Conservation (phyloP, 1,140 invertebrate genomes). For the Cherax quadricarinatus region DNA sequence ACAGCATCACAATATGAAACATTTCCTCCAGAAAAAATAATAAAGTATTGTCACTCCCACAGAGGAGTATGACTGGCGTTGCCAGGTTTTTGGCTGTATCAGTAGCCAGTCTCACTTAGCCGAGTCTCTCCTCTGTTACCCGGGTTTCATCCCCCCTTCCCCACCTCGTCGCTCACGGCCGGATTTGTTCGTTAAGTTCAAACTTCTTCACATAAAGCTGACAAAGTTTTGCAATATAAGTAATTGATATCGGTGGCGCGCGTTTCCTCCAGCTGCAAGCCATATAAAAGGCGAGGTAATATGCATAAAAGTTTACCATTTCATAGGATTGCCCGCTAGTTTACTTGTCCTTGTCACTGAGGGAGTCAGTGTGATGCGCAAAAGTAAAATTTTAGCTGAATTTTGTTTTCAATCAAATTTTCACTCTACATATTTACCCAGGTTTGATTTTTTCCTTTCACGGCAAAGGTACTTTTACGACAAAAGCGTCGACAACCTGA, state of each 20-base stretch:
- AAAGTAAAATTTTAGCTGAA: too few species aligned
- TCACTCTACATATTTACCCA: too few species aligned
- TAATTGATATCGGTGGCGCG: constrained; percentile 3
- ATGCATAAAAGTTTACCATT: neutral
- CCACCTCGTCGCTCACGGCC: constrained; percentile 4
- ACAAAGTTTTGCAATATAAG: constrained; percentile 13
- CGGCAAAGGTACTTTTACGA: too few species aligned
- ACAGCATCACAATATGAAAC: too few species aligned
- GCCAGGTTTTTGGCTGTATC: neutral
- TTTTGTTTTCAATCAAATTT: too few species aligned
- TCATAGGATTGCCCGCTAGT: neutral
- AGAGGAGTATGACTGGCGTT: too few species aligned
- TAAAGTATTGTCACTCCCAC: too few species aligned
- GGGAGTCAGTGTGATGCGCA: too few species aligned
- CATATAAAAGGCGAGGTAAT: neutral
- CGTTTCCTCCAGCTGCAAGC: neutral
- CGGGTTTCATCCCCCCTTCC: too few species aligned
- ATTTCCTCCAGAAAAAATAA: too few species aligned
- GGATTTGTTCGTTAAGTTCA: constrained; percentile 15
- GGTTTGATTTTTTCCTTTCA: too few species aligned
- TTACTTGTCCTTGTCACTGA: neutral
- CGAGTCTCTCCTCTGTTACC: neutral
- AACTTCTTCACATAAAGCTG: constrained; percentile 4
- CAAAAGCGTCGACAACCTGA: too few species aligned
- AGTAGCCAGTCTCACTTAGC: neutral